Base-by-base conservation (phyloP, 2,113 vertebrate genomes). In the Azemiops feae region DNA sequence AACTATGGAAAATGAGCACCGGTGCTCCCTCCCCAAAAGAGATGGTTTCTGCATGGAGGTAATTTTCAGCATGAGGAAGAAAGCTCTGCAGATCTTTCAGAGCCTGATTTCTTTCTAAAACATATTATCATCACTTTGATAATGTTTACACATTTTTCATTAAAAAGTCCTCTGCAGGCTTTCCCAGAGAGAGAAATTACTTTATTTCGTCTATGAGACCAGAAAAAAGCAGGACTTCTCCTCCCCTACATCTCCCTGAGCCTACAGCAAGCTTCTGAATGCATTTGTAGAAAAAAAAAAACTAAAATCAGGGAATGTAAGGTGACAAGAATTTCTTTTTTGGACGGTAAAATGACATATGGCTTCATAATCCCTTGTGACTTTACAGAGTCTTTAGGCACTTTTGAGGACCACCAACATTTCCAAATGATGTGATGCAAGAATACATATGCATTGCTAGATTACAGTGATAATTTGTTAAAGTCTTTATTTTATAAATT, bases 161-260 rank as follows among this genome's bases (percentile, higher is more conserved):
- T 95, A 34, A 64, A 57, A 94, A 94, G 30, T 85, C 12, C 6
- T 92, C 89, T 89, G 60, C 50, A 52, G 53, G 47, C 54, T 74
- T 57, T 34, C 52, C 30, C 23, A 81, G 52, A 57, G 47, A 57
- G 7, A 3, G 60, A 85, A 50, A 53, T 55, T 91, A 85, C 47
- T 81, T 87, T 89, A 53, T 90, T 55, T 25, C 39, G 1, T 30
- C 1, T 94, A 88, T 92, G 69, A 47, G 45, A 39, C 87, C 74
- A 64, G 88, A 50, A 25, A 88, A 2, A 30, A 74, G 1, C 27
- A 94, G 27, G n/a, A 90, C 58, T 93, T 94, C 4, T 14, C 12
- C 1, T n/a, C 20, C 5, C 4, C 30, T 50, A 69, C n/a, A 69
- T 12, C 30, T 34, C 58, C 10, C 58, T 43, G 9, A 92, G 6